A percentile compares a stretch with the other conserved stretches of the same genome.
phyloP scores from a whole-genome alignment of 2,888 invertebrate species.

The Ectemnius lituratus region DNA sequence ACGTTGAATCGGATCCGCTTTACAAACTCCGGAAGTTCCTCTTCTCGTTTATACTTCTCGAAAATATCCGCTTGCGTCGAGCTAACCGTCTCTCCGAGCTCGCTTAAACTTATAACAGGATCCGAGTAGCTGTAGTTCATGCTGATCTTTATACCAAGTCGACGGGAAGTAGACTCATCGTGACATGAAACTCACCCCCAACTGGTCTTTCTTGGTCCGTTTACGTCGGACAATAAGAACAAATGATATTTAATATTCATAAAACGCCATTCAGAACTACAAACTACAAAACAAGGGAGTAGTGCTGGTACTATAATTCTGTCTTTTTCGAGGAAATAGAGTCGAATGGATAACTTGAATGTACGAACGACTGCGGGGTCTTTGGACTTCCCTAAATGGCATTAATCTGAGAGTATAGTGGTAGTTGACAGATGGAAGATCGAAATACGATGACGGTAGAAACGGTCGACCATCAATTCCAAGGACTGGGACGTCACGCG shows the following conservation, averaged over 20 bases:
- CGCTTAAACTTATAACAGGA: neutral
- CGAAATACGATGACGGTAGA: conserved; percentile 34
- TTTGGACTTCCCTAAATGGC: too few relatives aligned
- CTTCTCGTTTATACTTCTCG: conserved; percentile 23
- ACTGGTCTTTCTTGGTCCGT: too few relatives aligned
- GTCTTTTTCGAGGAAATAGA: too few relatives aligned
- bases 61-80: neutral
- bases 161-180: too few relatives aligned
- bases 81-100: neutral
- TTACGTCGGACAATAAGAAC: too few relatives aligned
- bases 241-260: too few relatives aligned
- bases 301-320: too few relatives aligned
- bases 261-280: too few relatives aligned
- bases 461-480: conserved; percentile 33
- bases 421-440: conserved; percentile 26
- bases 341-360: too few relatives aligned
- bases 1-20: conserved; percentile 29
- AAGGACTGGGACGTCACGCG: conserved; percentile 27
- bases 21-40: conserved; percentile 26
- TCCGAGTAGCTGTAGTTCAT: neutral
- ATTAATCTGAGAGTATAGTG: neutral
- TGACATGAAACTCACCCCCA: too few relatives aligned
- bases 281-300: too few relatives aligned
- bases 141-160: neutral
- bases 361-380: too few relatives aligned